A percentile compares a stretch with the other conserved stretches of the same genome.
These are phyloP conservation scores for Cetoscarus ocellatus DNA, from an alignment of 2,797 vertebrate genomes.

Conservation along the genomic window DNA sequence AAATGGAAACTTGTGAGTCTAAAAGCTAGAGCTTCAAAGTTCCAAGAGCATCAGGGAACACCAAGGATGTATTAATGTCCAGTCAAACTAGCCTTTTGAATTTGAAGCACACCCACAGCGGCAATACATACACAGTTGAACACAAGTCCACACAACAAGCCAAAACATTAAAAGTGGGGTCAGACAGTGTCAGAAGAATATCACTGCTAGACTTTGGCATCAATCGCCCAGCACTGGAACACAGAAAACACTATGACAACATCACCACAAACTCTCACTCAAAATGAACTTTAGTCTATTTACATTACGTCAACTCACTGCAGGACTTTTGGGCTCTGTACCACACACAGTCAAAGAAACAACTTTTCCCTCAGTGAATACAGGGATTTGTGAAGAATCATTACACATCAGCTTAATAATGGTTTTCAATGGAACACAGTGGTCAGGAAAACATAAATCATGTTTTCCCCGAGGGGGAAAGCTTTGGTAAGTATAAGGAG, in stretches of 20 bases:
- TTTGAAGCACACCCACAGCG: constrained; percentile 12
- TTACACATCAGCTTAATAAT: too few species aligned
- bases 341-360: neutral
- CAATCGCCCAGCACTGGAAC: constrained; percentile 20
- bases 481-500: too few species aligned
- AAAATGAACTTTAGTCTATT: neutral
- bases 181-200: constrained; percentile 28
- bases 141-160: constrained; percentile 42
- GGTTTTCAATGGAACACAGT: too few species aligned
- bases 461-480: too few species aligned
- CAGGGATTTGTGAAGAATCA: neutral
- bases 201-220: constrained; percentile 11
- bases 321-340: neutral
- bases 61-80: constrained; percentile 18
- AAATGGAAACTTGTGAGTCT: constrained; percentile 5
- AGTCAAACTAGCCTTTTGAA: constrained; percentile 28
- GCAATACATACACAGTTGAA: neutral
- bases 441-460: too few species aligned
- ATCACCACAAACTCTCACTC: neutral
- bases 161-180: constrained; percentile 9
- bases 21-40: constrained; percentile 19
- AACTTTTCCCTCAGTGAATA: neutral
- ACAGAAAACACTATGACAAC: constrained; percentile 6
- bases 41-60: constrained; percentile 8
- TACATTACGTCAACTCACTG: neutral